A percentile compares a stretch with the other conserved stretches of the same genome.
These are phyloP conservation scores for Agonopterix arenella DNA, from an alignment of 2,888 invertebrate species.

Conservation along the genomic window DNA sequence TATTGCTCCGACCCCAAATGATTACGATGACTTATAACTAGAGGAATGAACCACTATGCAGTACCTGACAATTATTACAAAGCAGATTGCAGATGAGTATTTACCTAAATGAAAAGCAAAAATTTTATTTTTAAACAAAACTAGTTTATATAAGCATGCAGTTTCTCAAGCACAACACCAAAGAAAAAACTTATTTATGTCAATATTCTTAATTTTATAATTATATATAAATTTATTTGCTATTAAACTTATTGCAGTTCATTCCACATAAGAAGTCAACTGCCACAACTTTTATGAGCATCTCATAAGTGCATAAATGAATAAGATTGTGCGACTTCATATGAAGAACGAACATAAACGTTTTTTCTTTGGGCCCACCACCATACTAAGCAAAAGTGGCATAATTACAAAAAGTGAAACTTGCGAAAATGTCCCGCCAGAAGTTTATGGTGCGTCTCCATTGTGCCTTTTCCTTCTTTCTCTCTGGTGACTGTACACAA, in stretches of 20 bases:
- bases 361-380: conserved; percentile 54
- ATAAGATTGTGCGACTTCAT: background rate
- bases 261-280: too few species aligned
- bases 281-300: too few species aligned
- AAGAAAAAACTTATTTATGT: conserved; percentile 53
- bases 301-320: background rate
- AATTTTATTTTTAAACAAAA: background rate
- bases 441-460: conserved; percentile 76
- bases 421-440: conserved; percentile 75
- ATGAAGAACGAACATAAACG: conserved; percentile 6
- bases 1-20: too few species aligned
- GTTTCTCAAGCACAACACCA: conserved; percentile 49
- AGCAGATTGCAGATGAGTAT: too few species aligned
- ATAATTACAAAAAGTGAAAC: conserved; percentile 60
- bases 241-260: background rate
- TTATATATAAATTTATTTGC: background rate
- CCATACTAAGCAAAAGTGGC: conserved; percentile 18
- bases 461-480: conserved; percentile 71
- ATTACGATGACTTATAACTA: too few species aligned
- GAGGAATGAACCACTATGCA: too few species aligned
- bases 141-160: conserved; percentile 2
- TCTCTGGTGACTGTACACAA: conserved; percentile 64
- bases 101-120: background rate
- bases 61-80: too few species aligned
- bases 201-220: background rate